Conservation (phyloP, 2,888 invertebrate genomes). For the Pseudococcus viburni region DNA sequence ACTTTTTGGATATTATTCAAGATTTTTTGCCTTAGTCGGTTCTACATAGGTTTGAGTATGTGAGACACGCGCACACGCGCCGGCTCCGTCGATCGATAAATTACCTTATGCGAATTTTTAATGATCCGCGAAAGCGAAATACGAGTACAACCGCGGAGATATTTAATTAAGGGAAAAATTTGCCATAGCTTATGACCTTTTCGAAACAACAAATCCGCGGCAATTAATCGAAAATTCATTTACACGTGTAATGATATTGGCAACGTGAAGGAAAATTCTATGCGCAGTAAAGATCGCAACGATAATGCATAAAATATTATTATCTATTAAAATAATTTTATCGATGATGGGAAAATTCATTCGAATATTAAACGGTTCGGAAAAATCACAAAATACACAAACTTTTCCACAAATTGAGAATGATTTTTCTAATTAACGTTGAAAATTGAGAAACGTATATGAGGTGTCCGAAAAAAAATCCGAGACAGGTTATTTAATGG, state of each 20-base stretch:
- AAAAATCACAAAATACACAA: background rate
- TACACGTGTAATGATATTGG: conserved; percentile 43
- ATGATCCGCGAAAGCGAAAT: conserved; percentile 51
- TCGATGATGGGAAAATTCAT: background rate
- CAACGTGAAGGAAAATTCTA: background rate
- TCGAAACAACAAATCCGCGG: background rate
- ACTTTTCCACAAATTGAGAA: background rate
- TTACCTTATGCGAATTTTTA: conserved; percentile 7
- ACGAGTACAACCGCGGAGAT: background rate
- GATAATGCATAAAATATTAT: background rate
- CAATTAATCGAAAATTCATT: conserved; percentile 28
- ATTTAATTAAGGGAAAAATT: conserved; percentile 25
- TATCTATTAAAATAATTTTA: background rate
- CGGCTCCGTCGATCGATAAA: background rate
- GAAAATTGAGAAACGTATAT: background rate
- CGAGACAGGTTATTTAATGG: background rate
- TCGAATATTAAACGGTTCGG: too few relatives aligned
- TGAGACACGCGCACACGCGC: background rate
- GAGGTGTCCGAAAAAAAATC: background rate
- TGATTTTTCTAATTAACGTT: background rate
- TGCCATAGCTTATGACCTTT: background rate
- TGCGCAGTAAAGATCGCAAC: background rate
- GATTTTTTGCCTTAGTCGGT: conserved; percentile 8
- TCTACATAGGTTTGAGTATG: background rate
- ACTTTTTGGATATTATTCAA: conserved; percentile 59